phyloP scores from a whole-genome alignment of 2,797 vertebrate species.

The Muscicapa striata region DNA sequence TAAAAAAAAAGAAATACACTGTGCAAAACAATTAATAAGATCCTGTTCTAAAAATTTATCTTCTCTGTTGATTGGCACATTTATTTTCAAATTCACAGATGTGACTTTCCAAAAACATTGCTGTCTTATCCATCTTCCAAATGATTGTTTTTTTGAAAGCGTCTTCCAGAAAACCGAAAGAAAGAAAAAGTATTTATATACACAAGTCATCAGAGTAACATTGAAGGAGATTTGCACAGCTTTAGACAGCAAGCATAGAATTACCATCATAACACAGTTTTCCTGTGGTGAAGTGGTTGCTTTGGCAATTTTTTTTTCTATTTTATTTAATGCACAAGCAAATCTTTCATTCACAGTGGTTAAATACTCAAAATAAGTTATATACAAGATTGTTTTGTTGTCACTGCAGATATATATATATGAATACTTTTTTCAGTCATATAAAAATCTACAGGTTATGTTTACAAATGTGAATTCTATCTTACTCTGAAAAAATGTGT shows the following conservation, averaged over 20 bases:
- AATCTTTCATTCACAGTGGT: background rate
- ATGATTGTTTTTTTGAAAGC: background rate
- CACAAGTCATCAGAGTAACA: background rate
- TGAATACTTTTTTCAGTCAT: background rate
- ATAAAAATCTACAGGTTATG: background rate
- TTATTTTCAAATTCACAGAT: background rate
- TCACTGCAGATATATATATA: background rate
- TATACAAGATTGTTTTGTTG: background rate
- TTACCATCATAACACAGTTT: background rate
- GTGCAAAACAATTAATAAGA: background rate
- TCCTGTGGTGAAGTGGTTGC: background rate
- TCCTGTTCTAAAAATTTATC: background rate
- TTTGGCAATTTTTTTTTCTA: background rate
- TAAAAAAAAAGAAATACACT: background rate
- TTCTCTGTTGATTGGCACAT: background rate
- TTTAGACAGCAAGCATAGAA: background rate
- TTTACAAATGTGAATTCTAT: background rate
- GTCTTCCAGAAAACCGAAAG: background rate
- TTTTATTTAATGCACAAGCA: background rate
- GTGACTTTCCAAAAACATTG: background rate
- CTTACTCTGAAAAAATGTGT: background rate
- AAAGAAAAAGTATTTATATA: background rate
- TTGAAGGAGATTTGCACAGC: background rate
- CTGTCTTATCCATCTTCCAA: background rate
- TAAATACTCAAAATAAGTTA: background rate